Conservation (phyloP, 2,888 invertebrate species). For the Ethmia dodecea region DNA sequence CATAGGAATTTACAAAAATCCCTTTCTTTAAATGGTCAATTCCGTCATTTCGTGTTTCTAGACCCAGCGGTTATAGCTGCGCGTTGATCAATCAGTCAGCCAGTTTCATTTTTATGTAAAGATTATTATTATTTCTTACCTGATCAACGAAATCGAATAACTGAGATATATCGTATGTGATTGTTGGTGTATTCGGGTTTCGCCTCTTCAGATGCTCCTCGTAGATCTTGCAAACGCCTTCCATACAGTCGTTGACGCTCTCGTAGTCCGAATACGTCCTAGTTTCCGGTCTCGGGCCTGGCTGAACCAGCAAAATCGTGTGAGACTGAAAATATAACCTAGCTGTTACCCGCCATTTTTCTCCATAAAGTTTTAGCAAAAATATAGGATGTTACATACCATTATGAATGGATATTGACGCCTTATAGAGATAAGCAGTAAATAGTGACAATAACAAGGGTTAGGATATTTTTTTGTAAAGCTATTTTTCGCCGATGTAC, state of each 20-base stretch:
- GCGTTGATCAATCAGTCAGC: too few species aligned
- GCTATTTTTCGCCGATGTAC: conserved; percentile 5
- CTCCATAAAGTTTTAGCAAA: conserved; percentile 13
- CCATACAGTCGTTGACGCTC: conserved; percentile 98
- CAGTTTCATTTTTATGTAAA: too few species aligned
- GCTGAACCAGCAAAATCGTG: conserved; percentile 97
- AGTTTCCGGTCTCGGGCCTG: conserved; percentile 94
- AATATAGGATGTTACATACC: conserved; percentile 30
- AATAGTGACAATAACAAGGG: too few species aligned
- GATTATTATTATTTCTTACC: conserved; percentile 41
- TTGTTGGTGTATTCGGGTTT: conserved; percentile 97
- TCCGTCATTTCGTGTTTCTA: too few species aligned
- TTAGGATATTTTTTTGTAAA: too few species aligned
- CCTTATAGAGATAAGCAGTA: too few species aligned
- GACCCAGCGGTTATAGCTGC: too few species aligned
- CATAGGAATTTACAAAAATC: too few species aligned
- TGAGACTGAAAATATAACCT: conserved; percentile 86
- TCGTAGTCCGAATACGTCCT: conserved; percentile 99
- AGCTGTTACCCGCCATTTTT: conserved; percentile 49
- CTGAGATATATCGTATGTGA: conserved; percentile 98
- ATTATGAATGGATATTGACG: too few species aligned
- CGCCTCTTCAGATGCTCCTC: conserved; percentile 97
- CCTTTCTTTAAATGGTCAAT: too few species aligned
- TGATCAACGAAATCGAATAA: conserved; percentile 99
- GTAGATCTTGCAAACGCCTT: conserved; percentile 99